phyloP scores from a whole-genome alignment of 2,888 invertebrate genomes.

The Idaea straminata region DNA sequence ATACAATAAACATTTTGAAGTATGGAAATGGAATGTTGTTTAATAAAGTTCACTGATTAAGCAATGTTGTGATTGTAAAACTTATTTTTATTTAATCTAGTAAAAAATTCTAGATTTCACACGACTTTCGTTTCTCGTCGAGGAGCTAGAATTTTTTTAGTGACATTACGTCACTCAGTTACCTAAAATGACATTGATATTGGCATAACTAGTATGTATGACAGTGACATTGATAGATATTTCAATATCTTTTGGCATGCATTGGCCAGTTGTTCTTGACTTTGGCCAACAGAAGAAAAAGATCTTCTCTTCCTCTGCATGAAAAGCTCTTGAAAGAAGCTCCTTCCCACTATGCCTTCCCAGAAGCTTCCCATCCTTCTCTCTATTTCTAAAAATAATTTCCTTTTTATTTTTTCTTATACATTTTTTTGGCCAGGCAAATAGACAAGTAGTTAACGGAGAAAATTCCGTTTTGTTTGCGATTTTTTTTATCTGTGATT shows the following conservation, averaged over 20 bases:
- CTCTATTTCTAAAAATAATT: too few species aligned
- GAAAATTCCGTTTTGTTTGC: constrained; percentile 4
- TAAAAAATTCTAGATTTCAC: too few species aligned
- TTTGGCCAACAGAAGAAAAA: too few species aligned
- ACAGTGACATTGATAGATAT: not conserved
- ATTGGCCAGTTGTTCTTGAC: too few species aligned
- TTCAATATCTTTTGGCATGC: too few species aligned
- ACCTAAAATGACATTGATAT: not conserved
- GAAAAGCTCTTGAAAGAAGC: too few species aligned
- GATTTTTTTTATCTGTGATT: constrained; percentile 8
- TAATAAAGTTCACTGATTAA: not conserved
- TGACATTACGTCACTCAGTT: not conserved
- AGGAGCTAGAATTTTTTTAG: not conserved
- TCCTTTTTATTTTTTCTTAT: too few species aligned
- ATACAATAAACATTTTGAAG: not conserved
- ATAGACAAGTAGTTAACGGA: too few species aligned
- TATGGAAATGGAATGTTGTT: not conserved
- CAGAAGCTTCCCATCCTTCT: too few species aligned
- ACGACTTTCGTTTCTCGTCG: not conserved
- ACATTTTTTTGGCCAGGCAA: too few species aligned
- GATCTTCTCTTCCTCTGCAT: too few species aligned
- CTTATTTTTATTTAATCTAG: not conserved
- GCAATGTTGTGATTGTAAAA: not conserved
- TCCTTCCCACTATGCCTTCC: too few species aligned
- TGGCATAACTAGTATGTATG: not conserved